These are phyloP conservation scores for Phyllotreta cruciferae DNA, from an alignment of 2,888 invertebrate genomes.

Conservation along the genomic window DNA sequence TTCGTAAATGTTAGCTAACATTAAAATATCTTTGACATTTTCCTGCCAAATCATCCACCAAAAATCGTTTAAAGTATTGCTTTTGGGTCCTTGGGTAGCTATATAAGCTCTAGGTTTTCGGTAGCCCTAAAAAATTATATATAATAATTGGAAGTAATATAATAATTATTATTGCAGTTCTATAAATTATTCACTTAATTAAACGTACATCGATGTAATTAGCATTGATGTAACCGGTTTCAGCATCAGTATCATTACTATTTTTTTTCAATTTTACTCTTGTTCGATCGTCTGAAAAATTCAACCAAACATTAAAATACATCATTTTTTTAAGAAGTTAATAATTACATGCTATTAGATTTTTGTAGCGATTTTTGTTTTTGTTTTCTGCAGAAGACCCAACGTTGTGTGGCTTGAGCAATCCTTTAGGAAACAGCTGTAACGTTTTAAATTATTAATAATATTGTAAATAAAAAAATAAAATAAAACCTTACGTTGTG, in stretches of 20 bases:
- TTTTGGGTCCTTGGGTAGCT: constrained; percentile 57
- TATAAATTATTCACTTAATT: neutral
- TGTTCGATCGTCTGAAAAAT: constrained; percentile 63
- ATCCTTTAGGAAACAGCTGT: constrained; percentile 58
- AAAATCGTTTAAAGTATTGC: constrained; percentile 54
- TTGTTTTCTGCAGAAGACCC: constrained; percentile 59
- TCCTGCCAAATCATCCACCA: constrained; percentile 63
- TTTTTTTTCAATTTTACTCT: constrained; percentile 56
- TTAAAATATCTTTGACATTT: constrained; percentile 60
- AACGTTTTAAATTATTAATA: constrained; percentile 14
- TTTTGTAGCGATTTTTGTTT: constrained; percentile 60
- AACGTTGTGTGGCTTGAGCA: constrained; percentile 56
- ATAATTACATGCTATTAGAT: constrained; percentile 61
- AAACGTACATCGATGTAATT: constrained; percentile 61
- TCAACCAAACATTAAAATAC: constrained; percentile 37
- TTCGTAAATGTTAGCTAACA: constrained; percentile 63
- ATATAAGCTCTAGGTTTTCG: constrained; percentile 53
- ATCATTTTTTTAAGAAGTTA: constrained; percentile 3
- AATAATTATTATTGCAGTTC: no score
- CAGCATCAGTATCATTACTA: constrained; percentile 38
- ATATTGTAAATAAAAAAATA: neutral
- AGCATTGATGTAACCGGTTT: constrained; percentile 64
- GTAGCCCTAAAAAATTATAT: no score
- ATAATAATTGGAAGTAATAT: no score
- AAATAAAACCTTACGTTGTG: constrained; percentile 36